phyloP scores from a whole-genome alignment of 1,140 invertebrate species.

The Cyclargus thomasi region DNA sequence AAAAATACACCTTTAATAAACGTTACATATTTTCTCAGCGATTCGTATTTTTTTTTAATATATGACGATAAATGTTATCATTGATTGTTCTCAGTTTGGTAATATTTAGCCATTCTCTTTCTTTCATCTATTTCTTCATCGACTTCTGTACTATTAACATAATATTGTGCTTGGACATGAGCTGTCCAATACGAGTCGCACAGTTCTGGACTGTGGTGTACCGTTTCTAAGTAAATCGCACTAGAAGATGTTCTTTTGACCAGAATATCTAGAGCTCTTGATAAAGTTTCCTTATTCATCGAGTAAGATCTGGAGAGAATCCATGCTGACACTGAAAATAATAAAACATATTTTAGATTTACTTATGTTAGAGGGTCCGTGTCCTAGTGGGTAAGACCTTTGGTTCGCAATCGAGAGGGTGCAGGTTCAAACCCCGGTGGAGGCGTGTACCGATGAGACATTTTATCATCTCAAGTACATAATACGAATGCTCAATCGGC shows the following conservation, averaged over 20 bases:
- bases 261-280: conserved; percentile 31
- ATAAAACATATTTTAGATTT: neutral
- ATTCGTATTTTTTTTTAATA: too few species aligned
- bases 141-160: neutral
- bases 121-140: neutral
- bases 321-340: conserved; percentile 48
- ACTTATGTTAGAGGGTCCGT: too few species aligned
- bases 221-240: conserved; percentile 38
- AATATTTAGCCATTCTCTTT: neutral
- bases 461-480: too few species aligned
- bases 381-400: too few species aligned
- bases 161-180: conserved; percentile 37
- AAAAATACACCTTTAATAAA: too few species aligned
- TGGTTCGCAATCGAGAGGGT: too few species aligned
- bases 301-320: conserved; percentile 43
- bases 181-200: conserved; percentile 52
- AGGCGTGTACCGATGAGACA: too few species aligned
- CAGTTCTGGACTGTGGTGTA: conserved; percentile 33
- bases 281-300: conserved; percentile 31
- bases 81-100: neutral
- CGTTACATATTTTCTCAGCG: too few species aligned
- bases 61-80: too few species aligned
- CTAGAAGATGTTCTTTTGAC: conserved; percentile 40
- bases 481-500: too few species aligned
- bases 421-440: too few species aligned